phyloP scores from a whole-genome alignment of 2,113 vertebrate species.

The Daboia siamensis region DNA sequence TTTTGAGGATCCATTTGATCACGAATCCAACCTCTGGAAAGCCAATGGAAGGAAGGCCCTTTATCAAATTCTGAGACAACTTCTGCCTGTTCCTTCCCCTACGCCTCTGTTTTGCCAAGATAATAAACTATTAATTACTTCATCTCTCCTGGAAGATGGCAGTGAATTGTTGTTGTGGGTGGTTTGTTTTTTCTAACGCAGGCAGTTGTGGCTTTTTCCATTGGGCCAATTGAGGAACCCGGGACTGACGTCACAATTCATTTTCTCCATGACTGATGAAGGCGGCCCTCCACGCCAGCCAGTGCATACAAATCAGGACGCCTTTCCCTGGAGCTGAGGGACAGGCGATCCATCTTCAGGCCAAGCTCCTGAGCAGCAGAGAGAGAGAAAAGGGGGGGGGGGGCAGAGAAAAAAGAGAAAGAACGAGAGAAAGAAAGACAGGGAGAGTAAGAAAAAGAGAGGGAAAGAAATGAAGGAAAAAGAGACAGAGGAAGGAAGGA shows the following conservation, averaged over 20 bases:
- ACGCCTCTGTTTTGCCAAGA: conserved; percentile 64
- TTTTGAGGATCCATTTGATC: conserved; percentile 39
- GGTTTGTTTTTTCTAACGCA: conserved; percentile 22
- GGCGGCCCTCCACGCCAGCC: conserved; percentile 41
- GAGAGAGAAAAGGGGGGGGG: conserved; percentile 11
- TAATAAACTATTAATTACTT: conserved; percentile 72
- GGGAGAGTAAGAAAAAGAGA: no score
- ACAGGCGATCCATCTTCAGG: conserved; percentile 58
- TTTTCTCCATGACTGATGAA: conserved; percentile 68
- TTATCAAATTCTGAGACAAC: conserved; percentile 49
- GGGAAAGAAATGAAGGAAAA: no score
- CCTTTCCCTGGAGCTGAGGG: conserved; percentile 47
- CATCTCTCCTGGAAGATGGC: conserved; percentile 63
- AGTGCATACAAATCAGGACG: conserved; percentile 58
- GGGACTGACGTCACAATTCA: conserved; percentile 61
- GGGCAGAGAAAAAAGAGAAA: conserved; percentile 14
- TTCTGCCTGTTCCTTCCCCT: conserved; percentile 12
- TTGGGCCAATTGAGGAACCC: conserved; percentile 52
- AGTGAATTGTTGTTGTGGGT: conserved; percentile 40
- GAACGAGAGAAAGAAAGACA: not conserved
- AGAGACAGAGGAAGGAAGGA: not conserved
- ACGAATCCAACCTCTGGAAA: conserved; percentile 40
- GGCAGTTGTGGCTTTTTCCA: conserved; percentile 44
- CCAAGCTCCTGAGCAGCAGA: conserved; percentile 6
- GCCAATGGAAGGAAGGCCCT: conserved; percentile 30